Percentiles rank a stretch among this genome's conserved stretches.
Conservation (phyloP, 1,140 invertebrate genomes). For the Maniola jurtina region DNA sequence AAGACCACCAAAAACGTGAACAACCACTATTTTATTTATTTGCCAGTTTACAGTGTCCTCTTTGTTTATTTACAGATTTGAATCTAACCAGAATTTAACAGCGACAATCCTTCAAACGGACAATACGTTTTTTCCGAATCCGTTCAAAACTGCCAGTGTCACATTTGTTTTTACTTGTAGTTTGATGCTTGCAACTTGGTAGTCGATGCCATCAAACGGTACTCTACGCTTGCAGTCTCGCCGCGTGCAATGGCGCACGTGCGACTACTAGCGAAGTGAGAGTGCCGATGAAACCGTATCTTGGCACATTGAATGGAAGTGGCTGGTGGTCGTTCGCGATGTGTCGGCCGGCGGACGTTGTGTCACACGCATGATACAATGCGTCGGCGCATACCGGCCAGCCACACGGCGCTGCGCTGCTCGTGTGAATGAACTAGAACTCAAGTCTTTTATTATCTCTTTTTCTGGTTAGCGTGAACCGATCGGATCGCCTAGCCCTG, state of each 20-base stretch:
- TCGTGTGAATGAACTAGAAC: slow-evolving; percentile 50
- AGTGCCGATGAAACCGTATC: slow-evolving; percentile 60
- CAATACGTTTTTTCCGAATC: slow-evolving; percentile 46
- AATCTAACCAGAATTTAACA: slow-evolving; percentile 33
- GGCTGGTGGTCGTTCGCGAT: slow-evolving; percentile 57
- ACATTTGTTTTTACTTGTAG: not conserved
- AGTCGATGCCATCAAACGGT: not conserved
- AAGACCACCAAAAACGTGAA: slow-evolving; percentile 15
- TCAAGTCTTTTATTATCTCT: slow-evolving; percentile 2
- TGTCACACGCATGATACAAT: slow-evolving; percentile 57
- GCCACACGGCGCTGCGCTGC: slow-evolving; percentile 32
- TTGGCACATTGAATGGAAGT: slow-evolving; percentile 51
- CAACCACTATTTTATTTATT: not conserved
- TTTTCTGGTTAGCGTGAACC: slow-evolving; percentile 32
- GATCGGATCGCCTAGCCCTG: slow-evolving; percentile 43
- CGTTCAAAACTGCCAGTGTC: slow-evolving; percentile 16
- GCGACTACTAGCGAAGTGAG: slow-evolving; percentile 57
- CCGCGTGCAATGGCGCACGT: slow-evolving; percentile 47
- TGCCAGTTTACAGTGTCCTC: no score
- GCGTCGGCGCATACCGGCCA: slow-evolving; percentile 50
- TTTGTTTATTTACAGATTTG: slow-evolving; percentile 20
- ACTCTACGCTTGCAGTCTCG: slow-evolving; percentile 40
- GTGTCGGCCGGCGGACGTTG: slow-evolving; percentile 45
- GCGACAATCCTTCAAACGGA: slow-evolving; percentile 43
- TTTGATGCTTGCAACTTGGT: not conserved